phyloP scores from a whole-genome alignment of 1,140 invertebrate genomes.

The Saccostrea cuccullata region DNA sequence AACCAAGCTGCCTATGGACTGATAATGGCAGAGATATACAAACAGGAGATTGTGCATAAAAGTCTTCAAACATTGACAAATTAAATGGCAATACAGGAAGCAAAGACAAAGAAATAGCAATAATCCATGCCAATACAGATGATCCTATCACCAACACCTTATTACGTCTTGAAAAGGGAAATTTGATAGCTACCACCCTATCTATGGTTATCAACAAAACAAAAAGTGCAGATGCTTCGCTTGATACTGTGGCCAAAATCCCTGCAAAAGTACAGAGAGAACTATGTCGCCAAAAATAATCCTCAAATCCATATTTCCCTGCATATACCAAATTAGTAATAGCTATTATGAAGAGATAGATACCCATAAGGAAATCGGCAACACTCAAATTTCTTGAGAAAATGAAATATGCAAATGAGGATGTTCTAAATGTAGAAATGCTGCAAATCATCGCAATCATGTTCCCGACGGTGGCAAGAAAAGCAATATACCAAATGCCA shows the following conservation, averaged over 20 bases:
- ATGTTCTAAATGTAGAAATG: background rate
- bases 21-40: background rate
- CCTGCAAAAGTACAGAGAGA: background rate
- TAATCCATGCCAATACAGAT: background rate
- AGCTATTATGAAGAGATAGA: background rate
- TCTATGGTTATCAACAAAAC: background rate
- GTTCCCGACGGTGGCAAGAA: background rate
- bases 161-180: background rate
- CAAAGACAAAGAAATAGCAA: background rate
- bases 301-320: background rate
- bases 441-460: background rate
- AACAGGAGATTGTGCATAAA: background rate
- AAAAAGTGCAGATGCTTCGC: background rate
- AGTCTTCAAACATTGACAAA: background rate
- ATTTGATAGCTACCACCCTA: background rate
- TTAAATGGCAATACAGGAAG: background rate
- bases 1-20: conserved; percentile 20
- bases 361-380: background rate
- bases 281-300: background rate
- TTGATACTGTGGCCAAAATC: background rate
- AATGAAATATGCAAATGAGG: background rate
- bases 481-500: background rate
- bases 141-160: background rate
- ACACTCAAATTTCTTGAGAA: background rate
- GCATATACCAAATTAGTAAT: background rate